Conservation (phyloP, 1,140 invertebrate species). For the Samia ricini region DNA sequence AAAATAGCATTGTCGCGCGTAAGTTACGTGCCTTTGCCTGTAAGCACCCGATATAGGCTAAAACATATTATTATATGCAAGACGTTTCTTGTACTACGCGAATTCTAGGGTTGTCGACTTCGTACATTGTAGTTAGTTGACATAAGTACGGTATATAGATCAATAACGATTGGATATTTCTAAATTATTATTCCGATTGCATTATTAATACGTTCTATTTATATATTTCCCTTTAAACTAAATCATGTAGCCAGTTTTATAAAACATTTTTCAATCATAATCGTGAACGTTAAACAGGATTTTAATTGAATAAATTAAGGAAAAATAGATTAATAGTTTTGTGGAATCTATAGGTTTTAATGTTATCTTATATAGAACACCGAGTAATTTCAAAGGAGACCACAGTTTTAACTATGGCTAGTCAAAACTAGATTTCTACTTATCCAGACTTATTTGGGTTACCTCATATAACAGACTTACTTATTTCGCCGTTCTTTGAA, state of each 20-base stretch:
- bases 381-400: too few species aligned
- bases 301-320: too few species aligned
- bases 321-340: too few species aligned
- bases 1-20: constrained; percentile 27
- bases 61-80: constrained; percentile 78
- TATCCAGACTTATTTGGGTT: too few species aligned
- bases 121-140: constrained; percentile 12
- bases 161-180: background rate
- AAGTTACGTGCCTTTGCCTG: constrained; percentile 30
- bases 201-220: background rate
- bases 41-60: constrained; percentile 73
- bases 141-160: constrained; percentile 11
- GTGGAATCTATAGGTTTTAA: too few species aligned
- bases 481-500: too few species aligned
- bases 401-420: too few species aligned
- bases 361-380: too few species aligned
- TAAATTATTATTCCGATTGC: background rate
- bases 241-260: background rate
- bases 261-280: too few species aligned
- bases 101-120: constrained; percentile 61
- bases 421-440: too few species aligned
- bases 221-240: background rate
- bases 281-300: too few species aligned
- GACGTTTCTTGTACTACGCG: constrained; percentile 76
- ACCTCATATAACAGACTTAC: too few species aligned